These are phyloP conservation scores for Agriopis aurantiaria DNA, from an alignment of 2,888 invertebrate genomes.

Conservation along the genomic window DNA sequence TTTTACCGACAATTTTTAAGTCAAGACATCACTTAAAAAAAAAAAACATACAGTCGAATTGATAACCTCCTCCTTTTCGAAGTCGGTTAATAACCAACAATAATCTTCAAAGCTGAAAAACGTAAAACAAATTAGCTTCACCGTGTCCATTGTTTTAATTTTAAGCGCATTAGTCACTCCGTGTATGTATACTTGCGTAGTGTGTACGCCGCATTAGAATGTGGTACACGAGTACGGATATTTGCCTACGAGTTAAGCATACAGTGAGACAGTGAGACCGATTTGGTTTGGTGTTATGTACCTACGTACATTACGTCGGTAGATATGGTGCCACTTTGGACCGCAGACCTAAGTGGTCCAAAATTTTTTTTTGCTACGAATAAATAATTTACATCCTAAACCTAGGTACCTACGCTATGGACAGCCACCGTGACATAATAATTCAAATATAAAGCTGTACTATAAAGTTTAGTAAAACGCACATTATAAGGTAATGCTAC, in stretches of 20 bases:
- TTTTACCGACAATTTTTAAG: no score
- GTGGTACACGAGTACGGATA: slow-evolving; percentile 35
- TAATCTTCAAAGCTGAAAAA: not conserved
- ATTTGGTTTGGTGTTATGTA: slow-evolving; percentile 10
- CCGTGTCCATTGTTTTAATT: slow-evolving; percentile 31
- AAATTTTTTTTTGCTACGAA: no score
- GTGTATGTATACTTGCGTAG: slow-evolving; percentile 31
- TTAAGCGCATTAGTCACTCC: slow-evolving; percentile 41
- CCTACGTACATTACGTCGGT: not conserved
- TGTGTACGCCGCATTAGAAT: slow-evolving; percentile 37
- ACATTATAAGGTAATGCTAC: not conserved
- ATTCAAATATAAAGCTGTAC: not conserved
- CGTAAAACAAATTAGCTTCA: slow-evolving; percentile 27
- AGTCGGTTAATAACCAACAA: no score
- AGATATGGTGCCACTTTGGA: not conserved
- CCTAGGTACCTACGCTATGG: no score
- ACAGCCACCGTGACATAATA: not conserved
- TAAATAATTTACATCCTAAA: no score
- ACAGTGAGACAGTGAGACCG: slow-evolving; percentile 7
- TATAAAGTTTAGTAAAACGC: not conserved
- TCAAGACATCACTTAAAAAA: no score
- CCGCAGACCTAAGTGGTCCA: no score
- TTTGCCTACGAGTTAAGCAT: slow-evolving; percentile 34
- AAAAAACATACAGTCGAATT: no score
- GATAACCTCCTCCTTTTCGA: no score